Base-by-base conservation (phyloP, 2,888 invertebrate genomes). In the Pediacus dermestoides region DNA sequence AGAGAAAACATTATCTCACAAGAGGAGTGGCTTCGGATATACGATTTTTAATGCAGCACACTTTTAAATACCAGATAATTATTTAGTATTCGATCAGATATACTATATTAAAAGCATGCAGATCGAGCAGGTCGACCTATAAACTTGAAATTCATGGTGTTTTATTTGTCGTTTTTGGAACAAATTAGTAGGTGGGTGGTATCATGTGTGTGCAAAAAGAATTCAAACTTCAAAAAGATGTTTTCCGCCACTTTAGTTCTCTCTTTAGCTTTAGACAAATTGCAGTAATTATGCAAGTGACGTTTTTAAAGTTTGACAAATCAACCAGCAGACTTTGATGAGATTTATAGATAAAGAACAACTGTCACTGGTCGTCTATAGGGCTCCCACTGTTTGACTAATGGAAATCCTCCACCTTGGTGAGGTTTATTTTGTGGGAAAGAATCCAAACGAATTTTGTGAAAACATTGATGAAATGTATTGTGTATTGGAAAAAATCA, bases 1-100 rank as follows among this genome's bases (percentile, higher is more conserved):
- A 70, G 63, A 63, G 66, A 67, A 66, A 68, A 68, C 66, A 70
- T 70, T 68, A 69, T 69, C 67, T 63, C 64, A 52, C 47, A 54
- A 61, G 62, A 63, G 70, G 70, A 64, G 67, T 67, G 68, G 63
- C 55, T 44, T 44, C 50, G 52, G 46, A 50, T 53, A n/a, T n/a
- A 54, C 57, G 52, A 54, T 59, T 58, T 61, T 64, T 64, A 60
- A 57, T 59, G 55, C 57, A 55, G 57, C 53, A 55, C 60, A 59
- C 60, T 62, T 61, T 63, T 61, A 59, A 63, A 62, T 48, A 50
- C 50, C 51, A 46, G 49, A 48, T 56, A 56, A 54, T 56, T 56
- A 56, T 56, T 53, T 49, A 46, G 36, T 44, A 45, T 41, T 44
- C 48, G 49, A 55, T 55, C 55, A 55, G 55, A 55, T 55, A 55